Evolutionary conservation across 2,113 vertebrate genomes (phyloP).

Genomic region (Zonotrichia leucophrys): DNA sequence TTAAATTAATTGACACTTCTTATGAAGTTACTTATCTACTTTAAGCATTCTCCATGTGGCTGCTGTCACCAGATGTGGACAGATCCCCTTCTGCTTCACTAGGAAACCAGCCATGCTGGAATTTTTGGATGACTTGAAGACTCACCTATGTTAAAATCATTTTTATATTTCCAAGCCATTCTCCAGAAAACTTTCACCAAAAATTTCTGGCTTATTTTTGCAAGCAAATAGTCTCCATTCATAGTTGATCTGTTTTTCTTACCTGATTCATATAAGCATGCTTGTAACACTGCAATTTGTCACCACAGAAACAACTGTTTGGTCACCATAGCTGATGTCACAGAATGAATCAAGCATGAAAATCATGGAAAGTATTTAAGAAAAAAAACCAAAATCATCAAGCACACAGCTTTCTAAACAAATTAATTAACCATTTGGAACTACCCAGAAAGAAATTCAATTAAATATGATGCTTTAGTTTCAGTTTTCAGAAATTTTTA

Average conservation of each 20-base stretch:
- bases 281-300: constrained; percentile 14
- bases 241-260: not conserved
- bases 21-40: not conserved
- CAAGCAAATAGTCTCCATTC: not conserved
- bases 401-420: not conserved
- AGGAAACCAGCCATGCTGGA: not conserved
- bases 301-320: not conserved
- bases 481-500: constrained; percentile 15
- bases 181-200: not conserved
- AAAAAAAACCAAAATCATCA: not conserved
- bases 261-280: constrained; percentile 13
- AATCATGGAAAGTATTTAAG: not conserved
- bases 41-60: not conserved
- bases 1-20: not conserved
- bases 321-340: constrained; percentile 19
- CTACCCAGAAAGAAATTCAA: not conserved
- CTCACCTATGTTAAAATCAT: not conserved
- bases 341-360: constrained; percentile 1
- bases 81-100: not conserved
- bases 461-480: not conserved
- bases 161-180: not conserved
- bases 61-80: not conserved
- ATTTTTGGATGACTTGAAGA: not conserved
- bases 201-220: not conserved
- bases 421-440: not conserved